Conservation (phyloP, 2,888 invertebrate genomes). For the Luperina nickerlii region DNA sequence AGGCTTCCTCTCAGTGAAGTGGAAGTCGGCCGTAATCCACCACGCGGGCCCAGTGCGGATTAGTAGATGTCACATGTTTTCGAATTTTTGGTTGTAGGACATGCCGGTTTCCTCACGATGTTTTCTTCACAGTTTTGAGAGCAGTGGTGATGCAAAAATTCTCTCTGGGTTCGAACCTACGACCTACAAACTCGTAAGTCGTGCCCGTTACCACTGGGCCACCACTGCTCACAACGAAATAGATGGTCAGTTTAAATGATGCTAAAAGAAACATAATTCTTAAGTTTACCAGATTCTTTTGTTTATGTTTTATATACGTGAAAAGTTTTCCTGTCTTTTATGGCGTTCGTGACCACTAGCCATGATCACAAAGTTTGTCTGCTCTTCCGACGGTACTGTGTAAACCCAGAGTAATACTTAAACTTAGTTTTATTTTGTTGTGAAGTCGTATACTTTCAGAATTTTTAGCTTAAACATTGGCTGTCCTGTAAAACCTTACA, state of each 20-base stretch:
- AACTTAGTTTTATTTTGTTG: constrained; percentile 55
- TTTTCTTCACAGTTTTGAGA: no score
- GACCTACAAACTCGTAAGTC: no score
- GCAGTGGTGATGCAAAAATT: no score
- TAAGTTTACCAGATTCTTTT: constrained; percentile 9
- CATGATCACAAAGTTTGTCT: constrained; percentile 55
- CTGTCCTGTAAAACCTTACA: constrained; percentile 1
- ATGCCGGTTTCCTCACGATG: no score
- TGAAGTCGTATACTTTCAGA: constrained; percentile 46
- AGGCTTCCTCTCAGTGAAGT: no score
- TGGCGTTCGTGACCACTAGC: constrained; percentile 53
- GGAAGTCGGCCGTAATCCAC: no score
- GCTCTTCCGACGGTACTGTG: constrained; percentile 29
- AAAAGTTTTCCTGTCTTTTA: constrained; percentile 54
- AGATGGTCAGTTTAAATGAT: neutral
- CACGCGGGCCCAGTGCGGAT: no score
- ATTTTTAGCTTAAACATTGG: constrained; percentile 20
- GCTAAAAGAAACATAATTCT: neutral
- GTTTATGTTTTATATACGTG: constrained; percentile 32
- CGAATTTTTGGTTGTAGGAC: no score
- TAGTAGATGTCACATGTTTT: no score
- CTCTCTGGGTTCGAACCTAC: no score
- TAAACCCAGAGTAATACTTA: constrained; percentile 41
- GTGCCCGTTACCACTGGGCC: no score
- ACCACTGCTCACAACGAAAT: neutral